Conservation (phyloP, 2,113 vertebrate genomes). For the Paralichthys olivaceus region DNA sequence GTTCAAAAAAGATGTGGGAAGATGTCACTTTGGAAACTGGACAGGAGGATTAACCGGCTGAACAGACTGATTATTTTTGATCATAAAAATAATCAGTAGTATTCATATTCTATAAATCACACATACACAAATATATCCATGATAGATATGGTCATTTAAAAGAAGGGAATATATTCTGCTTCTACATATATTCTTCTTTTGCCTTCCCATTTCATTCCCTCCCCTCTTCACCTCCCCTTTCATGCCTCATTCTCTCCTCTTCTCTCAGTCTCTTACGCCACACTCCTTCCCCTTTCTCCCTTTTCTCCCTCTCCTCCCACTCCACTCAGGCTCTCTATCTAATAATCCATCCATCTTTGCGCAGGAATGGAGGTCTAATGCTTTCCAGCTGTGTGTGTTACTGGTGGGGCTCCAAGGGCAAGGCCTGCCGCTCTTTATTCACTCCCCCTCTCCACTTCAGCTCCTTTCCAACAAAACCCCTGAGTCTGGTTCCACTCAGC, state of each 20-base stretch:
- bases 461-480: constrained; percentile 66
- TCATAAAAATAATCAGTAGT: too few relatives aligned
- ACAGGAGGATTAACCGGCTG: too few relatives aligned
- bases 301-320: constrained; percentile 21
- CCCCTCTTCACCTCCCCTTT: neutral
- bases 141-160: too few relatives aligned
- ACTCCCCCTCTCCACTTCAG: constrained; percentile 61
- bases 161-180: neutral
- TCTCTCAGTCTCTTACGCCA: neutral
- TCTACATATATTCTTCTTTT: neutral
- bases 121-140: too few relatives aligned
- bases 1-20: too few relatives aligned
- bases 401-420: constrained; percentile 61
- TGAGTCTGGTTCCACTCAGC: constrained; percentile 82
- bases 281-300: neutral
- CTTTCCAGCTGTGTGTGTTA: constrained; percentile 76
- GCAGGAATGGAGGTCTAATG: constrained; percentile 72
- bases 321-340: constrained; percentile 57
- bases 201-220: neutral
- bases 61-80: too few relatives aligned
- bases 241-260: neutral
- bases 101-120: too few relatives aligned
- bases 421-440: constrained; percentile 70
- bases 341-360: constrained; percentile 75
- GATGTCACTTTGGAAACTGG: too few relatives aligned